phyloP scores from a whole-genome alignment of 2,113 vertebrate genomes.

The Pholis gunnellus region DNA sequence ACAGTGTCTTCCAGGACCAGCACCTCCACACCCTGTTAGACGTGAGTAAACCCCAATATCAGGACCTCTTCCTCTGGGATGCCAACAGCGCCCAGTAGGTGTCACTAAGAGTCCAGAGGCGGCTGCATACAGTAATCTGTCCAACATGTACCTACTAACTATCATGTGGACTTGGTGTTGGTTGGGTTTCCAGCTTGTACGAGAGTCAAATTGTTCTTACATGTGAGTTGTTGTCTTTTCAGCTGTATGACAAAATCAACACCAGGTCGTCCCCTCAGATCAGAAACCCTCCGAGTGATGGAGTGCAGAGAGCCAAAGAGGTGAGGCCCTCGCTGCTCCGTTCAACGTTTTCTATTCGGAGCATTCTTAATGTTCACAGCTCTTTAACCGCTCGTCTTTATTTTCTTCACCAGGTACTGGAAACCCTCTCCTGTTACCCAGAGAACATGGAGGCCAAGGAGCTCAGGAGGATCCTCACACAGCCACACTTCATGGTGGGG shows the following conservation, averaged over 20 bases:
- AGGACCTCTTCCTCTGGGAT: not conserved
- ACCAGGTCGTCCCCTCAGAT: slow-evolving; percentile 98
- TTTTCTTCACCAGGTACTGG: slow-evolving; percentile 88
- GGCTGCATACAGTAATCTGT: not conserved
- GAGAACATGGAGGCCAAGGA: slow-evolving; percentile 97
- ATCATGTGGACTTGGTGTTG: not conserved
- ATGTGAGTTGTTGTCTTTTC: slow-evolving; percentile 64
- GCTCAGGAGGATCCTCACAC: slow-evolving; percentile 96
- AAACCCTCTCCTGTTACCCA: slow-evolving; percentile 97
- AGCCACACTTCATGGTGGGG: slow-evolving; percentile 97
- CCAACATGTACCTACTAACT: too few species aligned
- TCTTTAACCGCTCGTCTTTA: too few species aligned
- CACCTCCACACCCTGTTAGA: slow-evolving; percentile 98
- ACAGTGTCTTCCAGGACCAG: slow-evolving; percentile 99
- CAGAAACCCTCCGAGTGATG: slow-evolving; percentile 97
- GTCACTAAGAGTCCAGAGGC: slow-evolving; percentile 20
- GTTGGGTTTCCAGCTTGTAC: not conserved
- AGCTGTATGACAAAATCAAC: slow-evolving; percentile 99
- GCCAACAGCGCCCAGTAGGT: slow-evolving; percentile 33
- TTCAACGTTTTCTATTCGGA: not conserved
- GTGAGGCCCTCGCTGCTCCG: slow-evolving; percentile 75
- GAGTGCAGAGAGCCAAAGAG: slow-evolving; percentile 99
- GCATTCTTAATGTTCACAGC: not conserved
- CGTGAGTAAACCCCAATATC: slow-evolving; percentile 83
- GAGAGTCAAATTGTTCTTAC: not conserved